Evolutionary conservation across 2,888 invertebrate genomes (phyloP), one percentile per base, ranked within the genome.

Genomic region (Hartigia nigra): DNA sequence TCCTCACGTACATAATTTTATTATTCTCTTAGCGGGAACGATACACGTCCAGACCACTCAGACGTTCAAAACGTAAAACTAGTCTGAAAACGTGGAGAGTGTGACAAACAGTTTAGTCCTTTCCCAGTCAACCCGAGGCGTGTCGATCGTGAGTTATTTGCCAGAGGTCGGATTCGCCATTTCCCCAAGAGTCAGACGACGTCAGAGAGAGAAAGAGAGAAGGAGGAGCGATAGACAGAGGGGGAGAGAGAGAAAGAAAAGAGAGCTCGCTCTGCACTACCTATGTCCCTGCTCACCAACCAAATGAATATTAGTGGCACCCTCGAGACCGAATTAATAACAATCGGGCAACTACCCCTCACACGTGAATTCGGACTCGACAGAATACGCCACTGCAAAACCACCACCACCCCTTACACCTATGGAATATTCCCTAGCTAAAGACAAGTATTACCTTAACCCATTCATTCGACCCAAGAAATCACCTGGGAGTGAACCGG

Each of bases 301-400:
- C 87, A 91, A 91, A 91, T 90, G 90, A 90, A 91, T 90, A 90
- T 90, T 88, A 90, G 91, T 91, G 87, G 87, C 80, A 86, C 91
- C 89, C 90, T 82, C 81, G 91, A 86, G 91, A 88, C 88, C 84
- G 84, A 89, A 91, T 91, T 90, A 90, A 90, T 90, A 89, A 88
- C 87, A 86, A 87, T 88, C 86, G 85, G 82, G 83, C 82, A 82
- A 81, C 77, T 75, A 70, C 74, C 36, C 55, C 78, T 77, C 74
- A n/a, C 75, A 12, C 39, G 37, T 37, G 37, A 23, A 55, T 78
- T 32, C 72, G 34, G 31, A 35, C 39, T n/a, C 34, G 37, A 36
- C 55, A n/a, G n/a, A 69, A 31, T 75, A 55, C 39, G 23, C 23
- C 4, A 14, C 69, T 35, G 39, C 69, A 31, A 55, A 76, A 69